Evolutionary conservation across 2,888 invertebrate genomes (phyloP).

Genomic region (Amphipoea lucens): DNA sequence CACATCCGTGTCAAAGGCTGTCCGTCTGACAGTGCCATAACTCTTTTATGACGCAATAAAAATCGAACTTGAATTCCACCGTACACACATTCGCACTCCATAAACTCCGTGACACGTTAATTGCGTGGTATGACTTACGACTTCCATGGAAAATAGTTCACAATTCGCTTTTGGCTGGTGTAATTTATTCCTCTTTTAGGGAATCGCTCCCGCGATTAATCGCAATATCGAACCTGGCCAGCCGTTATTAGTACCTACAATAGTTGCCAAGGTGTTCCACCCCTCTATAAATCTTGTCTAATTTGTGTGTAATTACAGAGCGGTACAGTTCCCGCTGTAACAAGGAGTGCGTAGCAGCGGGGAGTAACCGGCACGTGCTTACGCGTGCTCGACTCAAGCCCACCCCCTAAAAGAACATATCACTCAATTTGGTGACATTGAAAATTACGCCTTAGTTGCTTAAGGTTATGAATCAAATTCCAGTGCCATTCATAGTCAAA

Average conservation of each 20-base stretch:
- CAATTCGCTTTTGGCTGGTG: conserved; percentile 51
- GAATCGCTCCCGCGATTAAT: conserved; percentile 83
- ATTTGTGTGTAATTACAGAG: conserved; percentile 91
- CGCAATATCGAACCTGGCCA: conserved; percentile 88
- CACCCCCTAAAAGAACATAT: conserved; percentile 66
- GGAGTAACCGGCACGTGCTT: conserved; percentile 88
- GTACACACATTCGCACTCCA: conserved; percentile 65
- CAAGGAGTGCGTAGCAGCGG: conserved; percentile 89
- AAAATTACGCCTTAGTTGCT: conserved; percentile 66
- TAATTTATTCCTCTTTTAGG: conserved; percentile 74
- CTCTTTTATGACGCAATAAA: conserved; percentile 66
- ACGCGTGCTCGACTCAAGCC: conserved; percentile 79
- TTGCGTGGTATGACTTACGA: conserved; percentile 73
- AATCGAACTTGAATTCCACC: conserved; percentile 62
- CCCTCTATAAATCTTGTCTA: conserved; percentile 91
- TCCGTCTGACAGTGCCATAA: conserved; percentile 50
- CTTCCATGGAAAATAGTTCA: conserved; percentile 65
- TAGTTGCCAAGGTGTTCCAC: conserved; percentile 90
- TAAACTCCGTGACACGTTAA: conserved; percentile 75
- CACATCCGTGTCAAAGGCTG: conserved; percentile 74
- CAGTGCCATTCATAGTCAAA: conserved; percentile 47
- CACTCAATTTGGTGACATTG: conserved; percentile 42
- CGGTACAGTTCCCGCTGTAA: conserved; percentile 88
- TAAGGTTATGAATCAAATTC: conserved; percentile 60
- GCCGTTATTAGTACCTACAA: conserved; percentile 89